phyloP scores from a whole-genome alignment of 2,797 vertebrate species.

The Telmatherina bonti region DNA sequence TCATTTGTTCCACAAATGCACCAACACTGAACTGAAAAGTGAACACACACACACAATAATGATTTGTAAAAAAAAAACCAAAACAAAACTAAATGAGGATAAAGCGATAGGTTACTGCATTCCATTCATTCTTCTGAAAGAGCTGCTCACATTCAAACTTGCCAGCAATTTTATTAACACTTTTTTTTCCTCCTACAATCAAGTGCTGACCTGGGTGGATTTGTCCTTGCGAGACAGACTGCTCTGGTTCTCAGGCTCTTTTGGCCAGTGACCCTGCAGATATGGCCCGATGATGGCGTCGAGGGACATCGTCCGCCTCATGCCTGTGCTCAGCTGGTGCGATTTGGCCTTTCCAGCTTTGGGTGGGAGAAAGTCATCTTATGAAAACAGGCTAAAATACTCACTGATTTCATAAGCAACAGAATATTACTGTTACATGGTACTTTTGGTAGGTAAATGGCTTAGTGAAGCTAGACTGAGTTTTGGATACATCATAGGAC shows the following conservation, averaged over 20 bases:
- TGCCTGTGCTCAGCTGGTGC: conserved; percentile 80
- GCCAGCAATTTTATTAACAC: background rate
- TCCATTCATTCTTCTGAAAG: conserved; percentile 20
- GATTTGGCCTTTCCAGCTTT: conserved; percentile 79
- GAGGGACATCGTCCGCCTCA: conserved; percentile 86
- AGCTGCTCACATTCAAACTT: conserved; percentile 3
- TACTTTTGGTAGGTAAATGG: background rate
- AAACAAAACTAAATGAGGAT: conserved; percentile 1
- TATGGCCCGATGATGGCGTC: conserved; percentile 91
- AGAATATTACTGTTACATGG: background rate
- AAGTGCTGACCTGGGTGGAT: conserved; percentile 87
- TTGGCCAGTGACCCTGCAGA: conserved; percentile 92
- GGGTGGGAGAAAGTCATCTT: background rate
- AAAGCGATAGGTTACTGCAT: conserved; percentile 8
- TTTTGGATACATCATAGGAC: background rate
- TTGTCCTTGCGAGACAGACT: conserved; percentile 85
- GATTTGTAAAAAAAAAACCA: background rate
- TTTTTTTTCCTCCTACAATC: background rate
- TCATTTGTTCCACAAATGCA: background rate
- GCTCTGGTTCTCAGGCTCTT: conserved; percentile 81
- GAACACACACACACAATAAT: background rate
- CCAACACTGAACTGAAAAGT: background rate
- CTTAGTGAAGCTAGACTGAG: background rate
- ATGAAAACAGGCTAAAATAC: background rate
- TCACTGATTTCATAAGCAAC: too few relatives aligned